Conservation (phyloP, 2,797 vertebrate species). For the Loris lydekkerianus region DNA sequence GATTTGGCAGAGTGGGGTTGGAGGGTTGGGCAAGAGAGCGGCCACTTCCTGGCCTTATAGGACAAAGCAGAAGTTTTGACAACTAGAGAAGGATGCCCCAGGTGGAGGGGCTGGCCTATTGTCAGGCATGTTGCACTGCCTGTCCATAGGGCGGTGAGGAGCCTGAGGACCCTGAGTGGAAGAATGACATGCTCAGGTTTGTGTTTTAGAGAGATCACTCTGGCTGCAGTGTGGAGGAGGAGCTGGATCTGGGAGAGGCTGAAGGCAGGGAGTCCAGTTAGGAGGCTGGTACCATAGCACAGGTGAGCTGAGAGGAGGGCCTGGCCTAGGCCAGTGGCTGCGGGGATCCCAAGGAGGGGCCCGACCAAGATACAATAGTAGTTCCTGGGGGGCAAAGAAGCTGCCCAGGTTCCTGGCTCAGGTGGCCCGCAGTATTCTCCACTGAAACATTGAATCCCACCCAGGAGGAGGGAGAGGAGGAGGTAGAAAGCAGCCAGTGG, state of each 20-base stretch:
- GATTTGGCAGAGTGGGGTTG: neutral
- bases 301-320: constrained; percentile 79
- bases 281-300: constrained; percentile 75
- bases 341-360: constrained; percentile 69
- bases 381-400: neutral
- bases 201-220: constrained; percentile 75
- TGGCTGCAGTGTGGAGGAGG: constrained; percentile 77
- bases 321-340: constrained; percentile 53
- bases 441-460: neutral
- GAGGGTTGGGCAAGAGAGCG: neutral
- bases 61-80: constrained; percentile 41
- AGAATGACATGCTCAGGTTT: constrained; percentile 66
- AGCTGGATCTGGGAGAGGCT: constrained; percentile 79
- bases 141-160: neutral
- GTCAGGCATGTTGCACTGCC: neutral
- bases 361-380: neutral
- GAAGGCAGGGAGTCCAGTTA: constrained; percentile 82
- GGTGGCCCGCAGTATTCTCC: neutral
- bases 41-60: neutral
- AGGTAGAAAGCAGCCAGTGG: constrained; percentile 11
- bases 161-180: neutral
- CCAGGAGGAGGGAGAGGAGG: neutral
- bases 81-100: neutral
- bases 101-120: neutral
- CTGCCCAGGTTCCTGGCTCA: neutral